phyloP scores from a whole-genome alignment of 1,140 invertebrate genomes.

The Rhagoletis pomonella region DNA sequence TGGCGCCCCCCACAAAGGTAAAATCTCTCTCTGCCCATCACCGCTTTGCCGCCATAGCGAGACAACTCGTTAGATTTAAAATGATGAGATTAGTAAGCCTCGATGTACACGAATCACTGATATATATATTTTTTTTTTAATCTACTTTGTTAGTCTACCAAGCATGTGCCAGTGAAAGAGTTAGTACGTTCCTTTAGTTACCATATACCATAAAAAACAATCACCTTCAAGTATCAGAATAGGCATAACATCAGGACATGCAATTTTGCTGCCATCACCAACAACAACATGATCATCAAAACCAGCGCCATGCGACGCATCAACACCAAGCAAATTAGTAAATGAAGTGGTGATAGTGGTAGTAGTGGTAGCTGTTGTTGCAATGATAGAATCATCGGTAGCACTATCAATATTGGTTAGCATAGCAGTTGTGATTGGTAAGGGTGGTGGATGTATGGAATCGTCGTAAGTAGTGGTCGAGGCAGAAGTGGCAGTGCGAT shows the following conservation, averaged over 20 bases:
- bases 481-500: slow-evolving; percentile 18
- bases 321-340: slow-evolving; percentile 54
- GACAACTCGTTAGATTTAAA: too few species aligned
- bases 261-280: slow-evolving; percentile 62
- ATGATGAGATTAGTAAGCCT: too few species aligned
- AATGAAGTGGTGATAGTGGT: neutral
- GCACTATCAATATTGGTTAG: slow-evolving; percentile 30
- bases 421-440: slow-evolving; percentile 52
- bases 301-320: slow-evolving; percentile 54
- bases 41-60: too few species aligned
- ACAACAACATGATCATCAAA: slow-evolving; percentile 49
- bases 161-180: neutral
- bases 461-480: neutral
- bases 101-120: too few species aligned
- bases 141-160: slow-evolving; percentile 33
- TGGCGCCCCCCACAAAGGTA: too few species aligned
- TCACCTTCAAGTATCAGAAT: slow-evolving; percentile 74
- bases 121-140: too few species aligned
- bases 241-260: slow-evolving; percentile 73
- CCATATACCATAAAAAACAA: slow-evolving; percentile 57
- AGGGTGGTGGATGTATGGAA: slow-evolving; percentile 13
- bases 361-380: neutral
- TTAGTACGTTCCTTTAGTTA: slow-evolving; percentile 8
- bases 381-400: slow-evolving; percentile 24
- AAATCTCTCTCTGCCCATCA: too few species aligned